Evolutionary conservation across 2,797 vertebrate species (phyloP).

Genomic region (Heliangelus exortis): DNA sequence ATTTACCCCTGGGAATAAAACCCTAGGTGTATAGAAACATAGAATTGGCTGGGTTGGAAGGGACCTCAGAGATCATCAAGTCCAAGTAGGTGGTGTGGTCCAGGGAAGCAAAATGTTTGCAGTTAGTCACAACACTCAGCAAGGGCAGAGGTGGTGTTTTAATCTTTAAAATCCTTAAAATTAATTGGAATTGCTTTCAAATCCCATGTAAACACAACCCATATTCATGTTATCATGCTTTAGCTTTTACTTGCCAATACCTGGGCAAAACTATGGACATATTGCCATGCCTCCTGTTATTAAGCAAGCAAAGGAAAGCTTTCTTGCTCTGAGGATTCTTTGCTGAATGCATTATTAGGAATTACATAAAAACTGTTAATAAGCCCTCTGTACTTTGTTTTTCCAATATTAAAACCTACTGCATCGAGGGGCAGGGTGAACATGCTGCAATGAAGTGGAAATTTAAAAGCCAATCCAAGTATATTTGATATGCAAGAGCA

Average conservation of each 20-base stretch:
- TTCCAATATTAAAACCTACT: neutral
- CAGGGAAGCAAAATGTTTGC: neutral
- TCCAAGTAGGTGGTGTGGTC: neutral
- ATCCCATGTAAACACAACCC: neutral
- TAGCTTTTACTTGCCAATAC: neutral
- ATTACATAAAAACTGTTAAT: conserved; percentile 11
- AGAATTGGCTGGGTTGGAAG: too few relatives aligned
- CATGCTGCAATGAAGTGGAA: neutral
- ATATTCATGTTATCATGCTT: neutral
- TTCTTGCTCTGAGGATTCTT: neutral
- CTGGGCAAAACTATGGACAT: neutral
- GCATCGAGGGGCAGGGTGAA: neutral
- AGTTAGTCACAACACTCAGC: neutral
- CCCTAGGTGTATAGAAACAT: too few relatives aligned
- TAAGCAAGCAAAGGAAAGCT: neutral
- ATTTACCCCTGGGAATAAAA: neutral
- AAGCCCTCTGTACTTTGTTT: conserved; percentile 7
- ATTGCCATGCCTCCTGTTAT: neutral
- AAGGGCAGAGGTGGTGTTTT: neutral
- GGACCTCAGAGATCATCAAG: too few relatives aligned
- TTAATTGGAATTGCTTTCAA: neutral
- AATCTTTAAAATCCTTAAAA: neutral
- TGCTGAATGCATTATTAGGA: neutral
- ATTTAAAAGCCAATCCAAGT: neutral
- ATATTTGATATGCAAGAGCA: conserved; percentile 2